Evolutionary conservation across 2,797 vertebrate species (phyloP), one percentile per base, ranked within the genome.

Genomic region (Pseudomugil tenellus): DNA sequence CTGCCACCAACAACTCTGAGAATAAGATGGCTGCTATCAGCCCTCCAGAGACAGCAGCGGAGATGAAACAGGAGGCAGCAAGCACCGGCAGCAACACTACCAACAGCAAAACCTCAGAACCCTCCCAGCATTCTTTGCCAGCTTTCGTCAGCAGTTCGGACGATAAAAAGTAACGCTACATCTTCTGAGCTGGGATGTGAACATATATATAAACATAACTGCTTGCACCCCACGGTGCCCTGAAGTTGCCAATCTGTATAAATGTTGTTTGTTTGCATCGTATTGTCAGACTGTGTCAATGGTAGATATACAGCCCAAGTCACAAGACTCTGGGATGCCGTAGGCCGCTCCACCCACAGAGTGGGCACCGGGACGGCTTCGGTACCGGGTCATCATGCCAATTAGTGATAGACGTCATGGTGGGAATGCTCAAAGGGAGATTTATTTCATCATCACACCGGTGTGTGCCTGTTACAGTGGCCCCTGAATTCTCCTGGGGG

Each of bases 201-300:
- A 92, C 89, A 84, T 91, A 90, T 85, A 90, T 91, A 87, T 85
- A 87, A 88, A 81, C 93, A 89, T 14, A 14, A 37, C 74, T 84
- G 95, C 94, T 96, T 95, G 96, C 96, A 95, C 95, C 95, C 66
- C 37, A 82, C 5, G 95, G 96, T 96, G 97, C 96, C 93, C 94
- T 93, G 83, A 96, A 96, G 96, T 98, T 98, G 98, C 97, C 98
- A 98, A 98, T 98, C 93, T 95, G 96, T 96, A 92, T 93, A 88
- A 93, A 92, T 92, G 86, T 93, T 89, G 86, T 91, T 96, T 94
- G 96, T 94, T 96, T 96, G 94, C 89, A 91, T 91, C 85, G 96
- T 96, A 95, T 96, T 94, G 95, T 96, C 95, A 96, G 96, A 97
- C 96, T 96, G 95, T 96, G 96, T 97, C 96, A 95, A 91, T 92